These are phyloP conservation scores for Ectropis grisescens DNA, from an alignment of 1,140 invertebrate species.

Conservation along the genomic window DNA sequence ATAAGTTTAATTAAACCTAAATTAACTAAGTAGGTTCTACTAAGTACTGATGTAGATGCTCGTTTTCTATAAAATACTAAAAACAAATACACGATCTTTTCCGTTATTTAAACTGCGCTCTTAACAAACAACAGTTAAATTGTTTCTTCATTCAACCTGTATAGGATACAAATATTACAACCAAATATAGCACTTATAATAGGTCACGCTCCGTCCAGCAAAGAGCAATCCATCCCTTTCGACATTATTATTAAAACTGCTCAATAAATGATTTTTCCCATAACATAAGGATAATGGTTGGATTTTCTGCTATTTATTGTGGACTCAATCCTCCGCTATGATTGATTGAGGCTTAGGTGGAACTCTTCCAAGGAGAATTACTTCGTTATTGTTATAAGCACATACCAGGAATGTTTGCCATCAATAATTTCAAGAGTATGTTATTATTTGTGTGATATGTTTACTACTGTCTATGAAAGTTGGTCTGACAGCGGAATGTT, in stretches of 20 bases:
- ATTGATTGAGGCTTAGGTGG: slow-evolving; percentile 36
- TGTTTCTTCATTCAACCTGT: too few relatives aligned
- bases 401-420: slow-evolving; percentile 8
- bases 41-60: too few relatives aligned
- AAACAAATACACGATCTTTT: too few relatives aligned
- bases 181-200: too few relatives aligned
- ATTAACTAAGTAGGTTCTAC: too few relatives aligned
- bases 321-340: slow-evolving; percentile 26
- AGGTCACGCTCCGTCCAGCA: too few relatives aligned
- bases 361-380: slow-evolving; percentile 28
- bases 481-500: not conserved
- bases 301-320: slow-evolving; percentile 35
- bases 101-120: too few relatives aligned
- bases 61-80: too few relatives aligned
- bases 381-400: slow-evolving; percentile 20
- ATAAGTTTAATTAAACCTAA: too few relatives aligned
- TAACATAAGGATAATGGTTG: slow-evolving; percentile 24
- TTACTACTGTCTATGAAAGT: not conserved
- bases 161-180: too few relatives aligned
- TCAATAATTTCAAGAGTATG: slow-evolving; percentile 8
- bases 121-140: too few relatives aligned
- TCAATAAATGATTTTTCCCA: slow-evolving; percentile 36
- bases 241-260: slow-evolving; percentile 22
- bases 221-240: slow-evolving; percentile 22
- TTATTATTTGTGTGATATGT: slow-evolving; percentile 6